Base-by-base conservation (phyloP, 2,888 invertebrate species). In the Melanostoma scalare region DNA sequence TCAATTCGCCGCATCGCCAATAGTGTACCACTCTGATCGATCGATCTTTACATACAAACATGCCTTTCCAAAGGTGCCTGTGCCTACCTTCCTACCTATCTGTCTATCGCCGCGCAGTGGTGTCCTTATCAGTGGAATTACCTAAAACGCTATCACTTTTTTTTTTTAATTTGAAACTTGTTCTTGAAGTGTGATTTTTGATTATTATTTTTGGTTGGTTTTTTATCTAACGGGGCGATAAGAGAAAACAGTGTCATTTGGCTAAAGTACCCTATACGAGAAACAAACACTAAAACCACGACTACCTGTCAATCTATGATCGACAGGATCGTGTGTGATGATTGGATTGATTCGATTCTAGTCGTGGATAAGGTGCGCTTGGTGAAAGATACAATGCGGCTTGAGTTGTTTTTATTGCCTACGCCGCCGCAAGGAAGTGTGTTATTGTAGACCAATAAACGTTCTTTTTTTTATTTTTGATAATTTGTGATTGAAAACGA, bases 281-380 rank as follows among this genome's bases (percentile, higher is more conserved):
- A 63, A 36, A 50, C 3, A 50, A 50, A 63, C 63, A 63, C 50
- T 63, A 38, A 9, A 73, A 82, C 82, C 82, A 73, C 69, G 78
- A 78, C 77, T 82, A 82, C 82, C 78, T 82, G 82, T 78, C 82
- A 82, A 77, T 82, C 81, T 77, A 36, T 69, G 82, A 82, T 78
- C 82, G 82, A 74, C 82, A 82, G 82, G 82, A 82, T 82, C 82
- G 78, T 77, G 77, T 82, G 63, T 63, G 63, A 63, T 63, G 73
- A 77, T 78, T 77, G 73, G 78, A 78, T 82, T 82, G 82, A 63
- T 48, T 63, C 63, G 63, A 82, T 82, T 82, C 78, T 73, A 82
- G 77, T 82, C 56, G 82, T 73, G 82, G 82, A 82, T 82, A 82
- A 82, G 82, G 82, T 82, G 82, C 68, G 78, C 73, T 71, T 77